Evolutionary conservation across 2,888 invertebrate genomes (phyloP).

Genomic region (Eupithecia insigniata): DNA sequence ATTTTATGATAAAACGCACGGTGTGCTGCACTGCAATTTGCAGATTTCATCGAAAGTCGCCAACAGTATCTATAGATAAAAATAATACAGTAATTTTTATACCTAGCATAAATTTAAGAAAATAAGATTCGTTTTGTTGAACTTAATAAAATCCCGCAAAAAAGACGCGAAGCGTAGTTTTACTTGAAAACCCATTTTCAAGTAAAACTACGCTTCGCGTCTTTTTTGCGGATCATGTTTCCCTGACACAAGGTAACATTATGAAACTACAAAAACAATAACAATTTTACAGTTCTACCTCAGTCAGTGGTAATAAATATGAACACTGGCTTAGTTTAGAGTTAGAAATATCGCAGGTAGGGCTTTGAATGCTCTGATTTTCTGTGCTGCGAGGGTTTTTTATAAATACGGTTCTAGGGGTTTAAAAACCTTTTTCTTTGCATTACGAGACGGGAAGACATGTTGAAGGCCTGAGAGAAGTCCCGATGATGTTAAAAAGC

Average conservation of each 20-base stretch:
- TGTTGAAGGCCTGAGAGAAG: background rate
- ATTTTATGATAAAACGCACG: constrained; percentile 34
- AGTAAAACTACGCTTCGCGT: background rate
- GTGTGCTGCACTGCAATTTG: background rate
- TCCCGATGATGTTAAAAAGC: background rate
- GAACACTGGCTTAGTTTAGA: background rate
- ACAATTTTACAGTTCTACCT: background rate
- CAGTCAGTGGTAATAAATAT: background rate
- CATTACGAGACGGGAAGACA: background rate
- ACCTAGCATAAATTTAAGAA: background rate
- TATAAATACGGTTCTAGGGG: background rate
- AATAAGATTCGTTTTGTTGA: background rate
- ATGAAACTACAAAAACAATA: background rate
- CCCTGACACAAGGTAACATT: background rate
- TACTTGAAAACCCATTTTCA: background rate
- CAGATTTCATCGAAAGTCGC: background rate
- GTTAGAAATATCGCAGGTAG: background rate
- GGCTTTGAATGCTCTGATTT: background rate
- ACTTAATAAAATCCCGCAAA: background rate
- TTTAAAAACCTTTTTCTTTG: background rate
- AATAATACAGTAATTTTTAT: background rate
- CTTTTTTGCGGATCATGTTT: background rate
- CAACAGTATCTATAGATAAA: background rate
- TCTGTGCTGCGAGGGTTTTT: background rate
- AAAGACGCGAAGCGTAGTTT: background rate